Percentiles rank a stretch among this genome's conserved stretches.
Evolutionary conservation across 1,140 invertebrate genomes (phyloP).

Genomic region (Papilio helenus): DNA sequence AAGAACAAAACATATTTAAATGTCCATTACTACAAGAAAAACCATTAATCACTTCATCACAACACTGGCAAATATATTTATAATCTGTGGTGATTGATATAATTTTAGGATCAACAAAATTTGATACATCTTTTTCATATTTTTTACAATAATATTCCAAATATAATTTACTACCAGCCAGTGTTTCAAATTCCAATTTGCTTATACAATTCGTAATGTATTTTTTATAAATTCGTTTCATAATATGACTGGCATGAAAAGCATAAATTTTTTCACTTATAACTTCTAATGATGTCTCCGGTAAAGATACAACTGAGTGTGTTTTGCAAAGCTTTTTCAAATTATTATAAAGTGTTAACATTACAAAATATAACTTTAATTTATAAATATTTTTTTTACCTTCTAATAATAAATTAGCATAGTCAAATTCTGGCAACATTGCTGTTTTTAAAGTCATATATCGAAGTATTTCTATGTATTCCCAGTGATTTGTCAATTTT

Average conservation of each 20-base stretch:
- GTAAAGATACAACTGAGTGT: slow-evolving; percentile 46
- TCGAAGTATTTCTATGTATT: slow-evolving; percentile 65
- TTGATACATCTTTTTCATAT: slow-evolving; percentile 49
- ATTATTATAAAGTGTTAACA: slow-evolving; percentile 55
- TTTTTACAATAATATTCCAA: slow-evolving; percentile 62
- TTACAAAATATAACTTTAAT: slow-evolving; percentile 65
- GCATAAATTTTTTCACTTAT: slow-evolving; percentile 63
- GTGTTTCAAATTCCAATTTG: slow-evolving; percentile 54
- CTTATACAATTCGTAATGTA: slow-evolving; percentile 43
- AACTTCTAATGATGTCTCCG: slow-evolving; percentile 56
- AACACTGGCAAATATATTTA: slow-evolving; percentile 64
- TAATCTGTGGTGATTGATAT: slow-evolving; percentile 39
- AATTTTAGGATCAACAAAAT: slow-evolving; percentile 45
- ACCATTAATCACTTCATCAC: slow-evolving; percentile 59
- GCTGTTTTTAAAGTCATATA: slow-evolving; percentile 63
- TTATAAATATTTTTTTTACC: slow-evolving; percentile 58
- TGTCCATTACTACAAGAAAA: slow-evolving; percentile 64
- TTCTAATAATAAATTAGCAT: slow-evolving; percentile 53
- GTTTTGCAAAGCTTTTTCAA: slow-evolving; percentile 53
- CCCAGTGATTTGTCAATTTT: slow-evolving; percentile 64
- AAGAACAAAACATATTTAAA: slow-evolving; percentile 65
- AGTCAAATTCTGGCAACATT: slow-evolving; percentile 60
- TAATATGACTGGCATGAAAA: slow-evolving; percentile 52
- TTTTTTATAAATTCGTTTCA: slow-evolving; percentile 53
- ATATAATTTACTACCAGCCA: slow-evolving; percentile 55